Evolutionary conservation across 2,888 invertebrate species (phyloP), one percentile per base, ranked within the genome.

Genomic region (Synergus umbraculus): DNA sequence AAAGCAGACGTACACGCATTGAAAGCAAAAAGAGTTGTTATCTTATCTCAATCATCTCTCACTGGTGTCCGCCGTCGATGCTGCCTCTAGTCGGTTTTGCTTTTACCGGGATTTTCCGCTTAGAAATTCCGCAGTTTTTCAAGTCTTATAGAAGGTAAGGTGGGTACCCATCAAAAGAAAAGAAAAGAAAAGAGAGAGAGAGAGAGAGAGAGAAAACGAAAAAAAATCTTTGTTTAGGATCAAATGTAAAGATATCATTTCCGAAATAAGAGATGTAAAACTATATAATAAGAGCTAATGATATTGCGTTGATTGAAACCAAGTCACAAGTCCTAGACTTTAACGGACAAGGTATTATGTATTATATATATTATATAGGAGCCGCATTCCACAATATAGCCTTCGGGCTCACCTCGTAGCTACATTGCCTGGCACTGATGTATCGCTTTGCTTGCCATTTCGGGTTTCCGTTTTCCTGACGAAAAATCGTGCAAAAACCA

Each of bases 401-500:
- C 82, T 82, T 82, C 85, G 79, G 29, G 83, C 90, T 90, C 87
- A 90, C 91, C 90, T 91, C 83, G 88, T 87, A 78, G 87, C 85
- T 80, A 89, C 86, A 81, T 89, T 88, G 81, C 83, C 85, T 76
- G 81, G 82, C 60, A 79, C 85, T 76, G 81, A 82, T 54, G 78
- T 83, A 79, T 85, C 83, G 78, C 81, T 82, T 63, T 76, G 78
- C 73, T 81, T 77, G 63, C 82, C 65, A 80, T 86, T 86, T 65
- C 83, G 85, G 18, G 10, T 46, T 46, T 84, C 82, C 78, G 86
- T 81, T 85, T 90, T 91, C 84, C 86, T 88, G 80, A 88, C 82
- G 86, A 90, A 91, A 84, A 90, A 89, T 76, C 91, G 87, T 77
- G 91, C 86, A 82, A 91, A 85, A 65, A 89, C 91, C 91, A 91